Evolutionary conservation across 2,888 invertebrate genomes (phyloP).

Genomic region (Ernsta delagoae): DNA sequence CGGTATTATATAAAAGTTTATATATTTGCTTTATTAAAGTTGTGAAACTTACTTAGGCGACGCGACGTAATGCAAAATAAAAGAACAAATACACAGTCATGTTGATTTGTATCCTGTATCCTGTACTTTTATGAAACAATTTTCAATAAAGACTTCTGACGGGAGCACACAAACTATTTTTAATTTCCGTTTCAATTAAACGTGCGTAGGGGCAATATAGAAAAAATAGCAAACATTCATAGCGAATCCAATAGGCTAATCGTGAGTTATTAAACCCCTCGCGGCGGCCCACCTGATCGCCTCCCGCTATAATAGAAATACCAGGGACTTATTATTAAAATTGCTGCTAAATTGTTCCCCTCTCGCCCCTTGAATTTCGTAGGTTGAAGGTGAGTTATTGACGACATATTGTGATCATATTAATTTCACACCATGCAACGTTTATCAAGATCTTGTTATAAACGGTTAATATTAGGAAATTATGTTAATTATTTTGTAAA

Average conservation of each 20-base stretch:
- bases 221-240: conserved; percentile 84
- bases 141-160: conserved; percentile 42
- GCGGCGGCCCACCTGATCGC: conserved; percentile 80
- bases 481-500: neutral
- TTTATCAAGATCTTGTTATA: conserved; percentile 9
- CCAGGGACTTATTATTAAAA: conserved; percentile 85
- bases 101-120: too few species aligned
- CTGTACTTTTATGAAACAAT: conserved; percentile 2
- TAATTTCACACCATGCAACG: conserved; percentile 24
- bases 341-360: conserved; percentile 84
- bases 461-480: neutral
- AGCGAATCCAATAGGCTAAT: conserved; percentile 84
- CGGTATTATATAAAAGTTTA: too few species aligned
- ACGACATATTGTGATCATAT: conserved; percentile 44
- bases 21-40: too few species aligned
- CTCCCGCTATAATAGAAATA: conserved; percentile 84
- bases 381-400: conserved; percentile 66
- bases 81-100: too few species aligned
- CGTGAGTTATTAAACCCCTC: conserved; percentile 83
- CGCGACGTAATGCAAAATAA: too few species aligned
- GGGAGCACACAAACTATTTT: conserved; percentile 63
- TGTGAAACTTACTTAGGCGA: too few species aligned
- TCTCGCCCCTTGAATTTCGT: conserved; percentile 74
- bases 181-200: conserved; percentile 67
- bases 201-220: conserved; percentile 70